A percentile compares a stretch with the other conserved stretches of the same genome.
Evolutionary conservation across 2,888 invertebrate species (phyloP).

Genomic region (Bruchidius siliquastri): DNA sequence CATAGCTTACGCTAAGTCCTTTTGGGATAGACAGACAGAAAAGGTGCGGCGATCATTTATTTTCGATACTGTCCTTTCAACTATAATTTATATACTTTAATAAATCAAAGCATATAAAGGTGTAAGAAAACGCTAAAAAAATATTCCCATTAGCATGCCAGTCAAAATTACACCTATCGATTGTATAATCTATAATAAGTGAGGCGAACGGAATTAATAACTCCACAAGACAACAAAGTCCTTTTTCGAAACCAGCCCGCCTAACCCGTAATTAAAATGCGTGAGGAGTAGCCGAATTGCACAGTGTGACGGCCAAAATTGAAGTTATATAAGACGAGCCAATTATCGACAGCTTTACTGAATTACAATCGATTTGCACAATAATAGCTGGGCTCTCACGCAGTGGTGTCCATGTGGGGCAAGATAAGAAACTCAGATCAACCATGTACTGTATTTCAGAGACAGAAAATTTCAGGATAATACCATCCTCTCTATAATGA

Average conservation of each 20-base stretch:
- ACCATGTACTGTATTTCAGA: background rate
- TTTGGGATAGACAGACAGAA: too few species aligned
- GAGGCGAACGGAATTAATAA: background rate
- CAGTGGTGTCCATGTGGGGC: background rate
- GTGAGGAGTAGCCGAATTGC: background rate
- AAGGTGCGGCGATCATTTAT: too few species aligned
- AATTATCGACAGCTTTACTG: background rate
- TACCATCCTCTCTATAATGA: too few species aligned
- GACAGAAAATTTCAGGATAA: background rate
- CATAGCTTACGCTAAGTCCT: too few species aligned
- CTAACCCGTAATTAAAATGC: background rate
- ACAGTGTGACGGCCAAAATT: background rate
- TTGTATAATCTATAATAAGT: background rate
- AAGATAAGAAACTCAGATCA: too few species aligned
- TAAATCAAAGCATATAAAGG: too few species aligned
- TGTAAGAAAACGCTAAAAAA: background rate
- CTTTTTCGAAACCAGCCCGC: background rate
- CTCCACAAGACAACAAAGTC: background rate
- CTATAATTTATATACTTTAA: too few species aligned
- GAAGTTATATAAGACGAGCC: background rate
- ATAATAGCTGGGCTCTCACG: background rate
- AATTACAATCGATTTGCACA: background rate
- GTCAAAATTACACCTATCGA: background rate
- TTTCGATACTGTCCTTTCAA: too few species aligned
- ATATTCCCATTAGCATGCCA: background rate